A percentile compares a stretch with the other conserved stretches of the same genome.
Evolutionary conservation across 2,888 invertebrate species (phyloP).

Genomic region (Lymantria dispar): DNA sequence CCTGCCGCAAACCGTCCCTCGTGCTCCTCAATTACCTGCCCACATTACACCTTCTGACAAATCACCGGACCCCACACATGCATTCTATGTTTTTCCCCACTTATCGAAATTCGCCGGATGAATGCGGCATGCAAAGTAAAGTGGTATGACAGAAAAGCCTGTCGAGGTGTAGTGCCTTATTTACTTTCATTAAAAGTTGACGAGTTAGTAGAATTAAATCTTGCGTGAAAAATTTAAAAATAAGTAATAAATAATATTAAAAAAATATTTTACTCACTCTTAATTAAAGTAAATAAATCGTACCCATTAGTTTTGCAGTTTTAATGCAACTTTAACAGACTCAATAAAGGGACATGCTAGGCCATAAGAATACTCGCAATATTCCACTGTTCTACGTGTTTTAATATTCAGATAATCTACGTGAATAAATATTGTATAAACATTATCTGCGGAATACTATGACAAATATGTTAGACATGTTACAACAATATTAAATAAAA

Average conservation of each 20-base stretch:
- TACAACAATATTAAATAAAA: too few relatives aligned
- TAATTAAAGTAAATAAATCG: too few relatives aligned
- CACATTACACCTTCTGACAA: constrained; percentile 56
- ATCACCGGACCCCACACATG: constrained; percentile 27
- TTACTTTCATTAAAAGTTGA: constrained; percentile 18
- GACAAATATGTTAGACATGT: too few relatives aligned
- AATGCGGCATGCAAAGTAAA: constrained; percentile 20
- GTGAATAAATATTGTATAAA: too few relatives aligned
- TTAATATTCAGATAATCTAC: too few relatives aligned
- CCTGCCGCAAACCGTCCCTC: constrained; percentile 64
- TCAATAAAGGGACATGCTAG: too few relatives aligned
- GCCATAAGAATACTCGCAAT: too few relatives aligned
- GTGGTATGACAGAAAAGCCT: constrained; percentile 24
- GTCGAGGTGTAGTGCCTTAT: constrained; percentile 20
- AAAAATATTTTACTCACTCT: neutral
- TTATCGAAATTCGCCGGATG: constrained; percentile 13
- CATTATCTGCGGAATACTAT: too few relatives aligned
- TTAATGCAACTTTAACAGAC: too few relatives aligned
- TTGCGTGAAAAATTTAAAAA: neutral
- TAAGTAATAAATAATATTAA: neutral
- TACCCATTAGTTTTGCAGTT: too few relatives aligned
- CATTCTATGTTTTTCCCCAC: neutral
- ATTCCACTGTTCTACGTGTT: too few relatives aligned
- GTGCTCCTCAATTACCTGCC: constrained; percentile 56
- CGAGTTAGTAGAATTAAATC: constrained; percentile 2